Base-by-base conservation (phyloP, 1,140 invertebrate species). In the Trigoniulus corallinus region DNA sequence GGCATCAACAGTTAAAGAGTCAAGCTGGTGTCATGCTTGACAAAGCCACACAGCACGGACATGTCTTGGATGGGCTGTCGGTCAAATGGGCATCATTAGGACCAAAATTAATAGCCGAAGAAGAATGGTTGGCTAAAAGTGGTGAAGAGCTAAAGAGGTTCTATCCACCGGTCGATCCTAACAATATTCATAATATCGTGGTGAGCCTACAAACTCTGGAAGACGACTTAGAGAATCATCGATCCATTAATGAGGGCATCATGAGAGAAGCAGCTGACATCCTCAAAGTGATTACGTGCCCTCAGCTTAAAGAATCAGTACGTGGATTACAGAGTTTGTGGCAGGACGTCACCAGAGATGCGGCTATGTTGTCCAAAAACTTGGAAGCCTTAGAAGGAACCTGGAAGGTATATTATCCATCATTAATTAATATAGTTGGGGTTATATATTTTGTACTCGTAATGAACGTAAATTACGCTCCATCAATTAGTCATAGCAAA, bases 1-100 rank as follows among this genome's bases (percentile, higher is more conserved):
- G 59, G 41, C 64, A 67, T 50, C 55, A 59, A 1, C 47, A 59
- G 20, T 59, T 67, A 7, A 61, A 50, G 50, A 61, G 58, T 47
- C 57, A 57, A 22, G 63, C 64, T 1, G 54, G 61, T 29, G 58
- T 64, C 15, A 52, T 67, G 3, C 57, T 62, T 22, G 64, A 66
- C 51, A 56, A 62, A 34, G 66, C 64, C 18, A 60, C 58, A 49
- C 53, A 53, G 39, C 61, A 61, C 53, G 66, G 60, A 13, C 62
- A 66, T 39, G 54, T 59, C 48, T 52, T 68, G 43, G 61, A 64
- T 21, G 53, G 62, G 2, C 42, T 66, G 21, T 60, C 60, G 4
- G 61, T 64, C n/a, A 59, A 58, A 51, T 66, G 61, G 61, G 61
- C 61, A 18, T 52, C 58, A 26, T 47, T 53, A 10, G 50, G 49